Evolutionary conservation across 2,113 vertebrate genomes (phyloP).

Genomic region (Sinocyclocheilus grahami): DNA sequence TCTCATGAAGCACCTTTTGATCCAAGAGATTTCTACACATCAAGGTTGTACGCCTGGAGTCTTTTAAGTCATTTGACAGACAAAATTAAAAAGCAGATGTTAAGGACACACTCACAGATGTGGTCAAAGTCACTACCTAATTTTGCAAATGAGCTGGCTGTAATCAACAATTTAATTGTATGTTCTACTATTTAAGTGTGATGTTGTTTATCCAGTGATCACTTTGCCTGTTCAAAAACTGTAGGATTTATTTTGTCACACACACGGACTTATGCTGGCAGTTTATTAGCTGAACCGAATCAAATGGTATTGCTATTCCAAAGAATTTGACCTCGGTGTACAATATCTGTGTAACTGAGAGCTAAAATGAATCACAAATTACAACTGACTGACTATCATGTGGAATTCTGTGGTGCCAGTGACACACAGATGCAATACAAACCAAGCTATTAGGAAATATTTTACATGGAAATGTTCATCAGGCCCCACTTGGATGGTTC

Average conservation of each 20-base stretch:
- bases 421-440: not conserved
- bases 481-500: not conserved
- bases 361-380: not conserved
- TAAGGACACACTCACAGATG: slow-evolving; percentile 37
- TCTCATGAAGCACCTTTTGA: not conserved
- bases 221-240: not conserved
- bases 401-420: not conserved
- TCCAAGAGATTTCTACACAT: not conserved
- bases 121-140: slow-evolving; percentile 46
- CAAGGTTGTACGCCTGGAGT: not conserved
- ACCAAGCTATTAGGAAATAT: not conserved
- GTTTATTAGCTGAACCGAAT: not conserved
- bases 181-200: not conserved
- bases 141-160: not conserved
- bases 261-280: not conserved
- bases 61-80: slow-evolving; percentile 21
- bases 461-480: not conserved
- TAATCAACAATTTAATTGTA: not conserved
- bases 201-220: not conserved
- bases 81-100: slow-evolving; percentile 43
- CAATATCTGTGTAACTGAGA: slow-evolving; percentile 2
- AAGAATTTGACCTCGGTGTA: not conserved
- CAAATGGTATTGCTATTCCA: not conserved
- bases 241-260: not conserved
- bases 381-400: not conserved